phyloP scores from a whole-genome alignment of 2,888 invertebrate genomes.

The Rhyacophila evoluta region DNA sequence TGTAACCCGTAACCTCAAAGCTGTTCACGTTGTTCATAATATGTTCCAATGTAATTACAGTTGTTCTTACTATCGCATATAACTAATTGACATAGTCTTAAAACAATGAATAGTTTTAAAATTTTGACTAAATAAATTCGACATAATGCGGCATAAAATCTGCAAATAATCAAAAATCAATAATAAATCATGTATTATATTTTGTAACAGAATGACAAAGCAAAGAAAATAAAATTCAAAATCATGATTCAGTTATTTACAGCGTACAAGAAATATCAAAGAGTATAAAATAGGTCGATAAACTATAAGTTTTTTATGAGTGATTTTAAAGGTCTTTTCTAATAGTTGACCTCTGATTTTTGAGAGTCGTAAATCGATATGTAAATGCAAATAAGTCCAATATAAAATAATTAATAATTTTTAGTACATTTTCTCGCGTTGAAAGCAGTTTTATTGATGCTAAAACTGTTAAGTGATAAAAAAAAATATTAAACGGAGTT shows the following conservation, averaged over 20 bases:
- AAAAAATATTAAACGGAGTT: not conserved
- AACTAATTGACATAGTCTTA: too few species aligned
- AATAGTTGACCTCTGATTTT: slow-evolving; percentile 23
- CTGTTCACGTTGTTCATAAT: too few species aligned
- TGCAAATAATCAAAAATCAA: too few species aligned
- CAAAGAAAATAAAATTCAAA: not conserved
- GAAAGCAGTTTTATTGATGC: slow-evolving; percentile 26
- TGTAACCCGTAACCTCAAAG: too few species aligned
- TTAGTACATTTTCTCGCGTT: not conserved
- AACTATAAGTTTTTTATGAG: not conserved
- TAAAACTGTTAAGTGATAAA: not conserved
- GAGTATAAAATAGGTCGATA: slow-evolving; percentile 26
- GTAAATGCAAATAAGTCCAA: not conserved
- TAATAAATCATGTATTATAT: too few species aligned
- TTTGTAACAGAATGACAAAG: not conserved
- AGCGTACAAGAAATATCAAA: not conserved
- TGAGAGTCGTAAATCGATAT: slow-evolving; percentile 27
- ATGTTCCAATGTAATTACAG: too few species aligned
- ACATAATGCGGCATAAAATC: too few species aligned
- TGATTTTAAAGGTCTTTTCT: not conserved
- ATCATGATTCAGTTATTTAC: not conserved
- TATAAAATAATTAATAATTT: slow-evolving; percentile 28
- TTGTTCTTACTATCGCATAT: too few species aligned
- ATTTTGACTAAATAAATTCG: too few species aligned
- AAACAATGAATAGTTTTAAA: too few species aligned